These are phyloP conservation scores for Corythornis leucogaster DNA, from an alignment of 2,797 vertebrate species.

Conservation along the genomic window DNA sequence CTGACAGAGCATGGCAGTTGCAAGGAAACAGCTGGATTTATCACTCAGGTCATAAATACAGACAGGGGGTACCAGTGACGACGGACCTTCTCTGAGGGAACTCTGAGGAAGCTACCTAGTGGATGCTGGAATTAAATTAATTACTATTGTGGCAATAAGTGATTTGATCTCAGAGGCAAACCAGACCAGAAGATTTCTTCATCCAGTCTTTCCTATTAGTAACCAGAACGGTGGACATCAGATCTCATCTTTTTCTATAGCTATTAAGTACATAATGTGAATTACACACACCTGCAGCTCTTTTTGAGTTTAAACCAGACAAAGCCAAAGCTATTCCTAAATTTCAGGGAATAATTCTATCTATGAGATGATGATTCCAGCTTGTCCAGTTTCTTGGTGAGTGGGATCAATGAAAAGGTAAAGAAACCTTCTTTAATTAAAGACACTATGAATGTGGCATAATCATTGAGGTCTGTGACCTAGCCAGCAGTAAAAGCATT, in stretches of 20 bases:
- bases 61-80: not conserved
- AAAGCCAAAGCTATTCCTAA: not conserved
- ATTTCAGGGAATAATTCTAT: not conserved
- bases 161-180: not conserved
- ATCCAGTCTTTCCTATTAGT: not conserved
- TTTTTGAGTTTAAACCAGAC: not conserved
- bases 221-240: not conserved
- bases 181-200: not conserved
- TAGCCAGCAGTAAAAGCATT: not conserved
- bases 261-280: not conserved
- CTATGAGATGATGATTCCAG: no score
- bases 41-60: not conserved
- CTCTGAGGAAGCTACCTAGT: not conserved
- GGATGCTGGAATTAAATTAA: not conserved
- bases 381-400: not conserved
- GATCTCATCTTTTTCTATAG: not conserved
- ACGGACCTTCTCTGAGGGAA: not conserved
- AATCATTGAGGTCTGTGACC: not conserved
- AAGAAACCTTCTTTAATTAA: not conserved
- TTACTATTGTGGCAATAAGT: not conserved
- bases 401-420: not conserved
- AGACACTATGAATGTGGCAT: not conserved
- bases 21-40: not conserved
- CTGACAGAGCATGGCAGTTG: not conserved
- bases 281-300: not conserved